A percentile compares a stretch with the other conserved stretches of the same genome.
Conservation (phyloP, 1,140 invertebrate genomes). For the Aplysia californica region DNA sequence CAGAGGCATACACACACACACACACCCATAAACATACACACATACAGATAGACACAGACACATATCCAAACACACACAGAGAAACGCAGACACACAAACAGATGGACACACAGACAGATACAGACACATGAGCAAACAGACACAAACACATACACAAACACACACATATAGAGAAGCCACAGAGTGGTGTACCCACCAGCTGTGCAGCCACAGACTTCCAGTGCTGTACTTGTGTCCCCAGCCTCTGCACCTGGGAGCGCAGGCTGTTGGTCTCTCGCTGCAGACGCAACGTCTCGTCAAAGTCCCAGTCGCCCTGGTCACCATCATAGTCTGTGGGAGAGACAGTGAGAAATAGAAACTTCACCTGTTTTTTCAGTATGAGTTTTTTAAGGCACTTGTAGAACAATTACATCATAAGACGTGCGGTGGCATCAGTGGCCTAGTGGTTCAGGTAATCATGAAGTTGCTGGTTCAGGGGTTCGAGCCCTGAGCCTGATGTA, state of each 20-base stretch:
- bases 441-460: no score
- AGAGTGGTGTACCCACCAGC: slow-evolving; percentile 29
- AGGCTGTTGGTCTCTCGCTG: slow-evolving; percentile 66
- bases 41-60: not conserved
- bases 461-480: no score
- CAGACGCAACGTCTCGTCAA: slow-evolving; percentile 63
- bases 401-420: no score
- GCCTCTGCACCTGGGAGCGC: slow-evolving; percentile 47
- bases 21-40: slow-evolving; percentile 4
- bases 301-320: slow-evolving; percentile 45
- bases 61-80: not conserved
- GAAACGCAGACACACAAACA: not conserved
- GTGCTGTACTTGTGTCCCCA: slow-evolving; percentile 56
- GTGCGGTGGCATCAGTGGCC: no score
- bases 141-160: not conserved
- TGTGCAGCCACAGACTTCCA: slow-evolving; percentile 51
- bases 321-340: not conserved
- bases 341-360: not conserved
- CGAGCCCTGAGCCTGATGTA: no score
- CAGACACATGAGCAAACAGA: not conserved
- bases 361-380: no score
- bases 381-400: no score
- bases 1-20: slow-evolving; percentile 14
- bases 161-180: not conserved
- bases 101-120: not conserved